Conservation (phyloP, 1,140 invertebrate species). For the Odontomachus brunneus region DNA sequence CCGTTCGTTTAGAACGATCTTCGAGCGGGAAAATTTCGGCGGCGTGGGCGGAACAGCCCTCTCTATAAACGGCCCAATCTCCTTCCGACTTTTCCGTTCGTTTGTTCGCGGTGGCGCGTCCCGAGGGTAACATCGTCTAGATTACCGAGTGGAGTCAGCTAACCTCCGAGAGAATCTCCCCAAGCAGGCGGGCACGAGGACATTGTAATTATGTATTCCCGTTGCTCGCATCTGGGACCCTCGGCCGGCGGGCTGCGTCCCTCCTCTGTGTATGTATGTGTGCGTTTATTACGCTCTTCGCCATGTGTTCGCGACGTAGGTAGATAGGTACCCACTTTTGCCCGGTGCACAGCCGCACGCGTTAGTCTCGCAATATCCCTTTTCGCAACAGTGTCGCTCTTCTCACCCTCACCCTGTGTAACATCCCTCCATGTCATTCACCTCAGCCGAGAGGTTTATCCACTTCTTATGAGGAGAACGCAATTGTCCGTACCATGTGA, state of each 20-base stretch:
- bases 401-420: conserved; percentile 35
- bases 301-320: conserved; percentile 31
- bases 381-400: conserved; percentile 50
- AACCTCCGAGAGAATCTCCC: conserved; percentile 70
- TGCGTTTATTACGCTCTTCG: conserved; percentile 34
- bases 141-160: conserved; percentile 74
- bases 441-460: background rate
- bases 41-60: background rate
- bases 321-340: conserved; percentile 25
- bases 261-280: conserved; percentile 5
- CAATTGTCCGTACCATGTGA: background rate
- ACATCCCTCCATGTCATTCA: conserved; percentile 47
- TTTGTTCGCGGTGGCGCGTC: conserved; percentile 59
- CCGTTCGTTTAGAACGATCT: background rate
- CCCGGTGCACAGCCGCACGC: conserved; percentile 20
- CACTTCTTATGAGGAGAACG: background rate
- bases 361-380: conserved; percentile 66
- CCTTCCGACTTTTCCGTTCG: conserved; percentile 70
- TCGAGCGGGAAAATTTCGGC: conserved; percentile 40
- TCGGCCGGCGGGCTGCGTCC: conserved; percentile 50
- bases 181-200: conserved; percentile 71
- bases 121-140: conserved; percentile 74
- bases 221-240: conserved; percentile 74
- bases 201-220: conserved; percentile 78
- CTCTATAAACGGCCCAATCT: conserved; percentile 56